phyloP scores from a whole-genome alignment of 2,113 vertebrate genomes.

The Rattus norvegicus region DNA sequence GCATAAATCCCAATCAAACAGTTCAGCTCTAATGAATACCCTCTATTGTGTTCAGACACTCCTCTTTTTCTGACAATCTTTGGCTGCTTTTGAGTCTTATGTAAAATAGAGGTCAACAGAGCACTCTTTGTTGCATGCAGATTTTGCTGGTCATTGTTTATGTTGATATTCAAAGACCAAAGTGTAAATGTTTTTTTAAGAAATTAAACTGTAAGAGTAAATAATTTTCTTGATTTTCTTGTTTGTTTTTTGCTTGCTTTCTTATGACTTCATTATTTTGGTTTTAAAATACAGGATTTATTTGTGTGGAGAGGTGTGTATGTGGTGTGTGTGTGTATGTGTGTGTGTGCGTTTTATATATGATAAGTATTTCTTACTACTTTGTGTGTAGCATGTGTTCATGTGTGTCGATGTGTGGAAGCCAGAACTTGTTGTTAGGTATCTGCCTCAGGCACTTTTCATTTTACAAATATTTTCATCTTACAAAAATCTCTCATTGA shows the following conservation, averaged over 20 bases:
- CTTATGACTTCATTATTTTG: background rate
- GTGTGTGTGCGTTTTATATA: background rate
- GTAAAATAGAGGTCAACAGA: background rate
- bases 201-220: background rate
- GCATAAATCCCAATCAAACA: background rate
- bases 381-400: background rate
- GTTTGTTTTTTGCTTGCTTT: background rate
- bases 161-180: background rate
- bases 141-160: background rate
- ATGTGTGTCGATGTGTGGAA: background rate
- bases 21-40: background rate
- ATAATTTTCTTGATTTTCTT: background rate
- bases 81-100: background rate
- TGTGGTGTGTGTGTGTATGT: background rate
- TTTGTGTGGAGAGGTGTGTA: background rate
- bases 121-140: background rate
- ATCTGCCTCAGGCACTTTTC: background rate
- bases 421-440: too few relatives aligned
- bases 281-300: background rate
- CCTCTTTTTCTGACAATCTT: background rate
- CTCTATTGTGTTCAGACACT: background rate
- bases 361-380: background rate
- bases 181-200: background rate
- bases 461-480: background rate
- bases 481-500: too few relatives aligned